Evolutionary conservation across 2,113 vertebrate species (phyloP), one percentile per base, ranked within the genome.

Genomic region (Hystrix cristata): DNA sequence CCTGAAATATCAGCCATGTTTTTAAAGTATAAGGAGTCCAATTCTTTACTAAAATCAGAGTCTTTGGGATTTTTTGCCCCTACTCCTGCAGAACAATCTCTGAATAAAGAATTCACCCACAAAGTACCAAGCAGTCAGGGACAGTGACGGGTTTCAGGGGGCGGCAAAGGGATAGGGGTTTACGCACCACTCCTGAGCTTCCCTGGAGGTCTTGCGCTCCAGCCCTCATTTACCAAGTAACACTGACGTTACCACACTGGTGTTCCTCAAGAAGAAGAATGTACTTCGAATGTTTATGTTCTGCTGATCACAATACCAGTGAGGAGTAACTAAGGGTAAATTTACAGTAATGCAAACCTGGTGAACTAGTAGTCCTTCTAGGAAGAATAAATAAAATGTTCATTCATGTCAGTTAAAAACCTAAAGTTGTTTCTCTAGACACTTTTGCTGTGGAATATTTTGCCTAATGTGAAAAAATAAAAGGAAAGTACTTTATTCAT

Each of bases 351-450:
- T 19, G 25, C 80, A 91, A 92, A 67, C 27, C 38, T 83, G 48
- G 31, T 46, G 7, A 79, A 15, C 7, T 71, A 67, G 4, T 71
- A 76, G 88, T 88, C 91, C 38, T 84, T 76, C 71, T 27, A 51
- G 27, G 4, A 29, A 5, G 55, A 14, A 79, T 89, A 48, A 72
- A 23, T 38, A 43, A 55, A 71, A 64, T 38, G 5, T 18, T 85
- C 57, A 69, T 53, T 83, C 23, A 83, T 57, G n/a, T 59, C 87
- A 53, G 15, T 60, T 95, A 92, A 87, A 92, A 7, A 76, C 46
- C 3, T 51, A 53, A 76, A 65, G 1, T 43, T 51, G 21, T 69
- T 94, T 94, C 48, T 88, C 11, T 88, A 64, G 59, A 65, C 43
- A 34, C 59, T 78, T 87, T 74, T 60, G 27, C 2, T 60, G 82